Base-by-base conservation (phyloP, 2,888 invertebrate species). In the Sminthurides aquaticus region DNA sequence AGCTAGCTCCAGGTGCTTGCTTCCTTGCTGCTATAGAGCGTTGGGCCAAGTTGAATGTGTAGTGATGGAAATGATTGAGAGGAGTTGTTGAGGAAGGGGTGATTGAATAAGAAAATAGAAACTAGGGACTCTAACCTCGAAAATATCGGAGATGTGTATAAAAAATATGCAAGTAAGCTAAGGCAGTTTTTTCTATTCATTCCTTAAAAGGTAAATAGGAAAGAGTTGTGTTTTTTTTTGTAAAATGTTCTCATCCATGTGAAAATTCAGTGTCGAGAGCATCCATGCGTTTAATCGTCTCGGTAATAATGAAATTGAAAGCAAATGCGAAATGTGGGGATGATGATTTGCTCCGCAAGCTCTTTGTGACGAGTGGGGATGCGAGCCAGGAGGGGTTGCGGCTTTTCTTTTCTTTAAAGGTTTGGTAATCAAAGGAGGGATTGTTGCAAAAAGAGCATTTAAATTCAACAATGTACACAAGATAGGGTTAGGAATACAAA, bases 271-370 rank as follows among this genome's bases (percentile, higher is more conserved):
- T 52, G 8, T 52, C 52, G 52, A 52, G 52, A 20, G 52, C 20
- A 52, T 52, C 52, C 52, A 22, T 52, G 52, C 52, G 52, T 18
- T 18, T 52, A 52, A 52, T 52, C 52, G 8, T 52, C 22, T 52
- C 52, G 5, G n/a, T 52, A 52, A 20, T 52, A 52, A 52, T 52
- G 52, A 52, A 22, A 52, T 20, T 22, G 52, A 52, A 52, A 52
- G 52, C 22, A 20, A 20, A 52, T 15, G 43, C 8, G 43, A 34
- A 15, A n/a, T n/a, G n/a, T n/a, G n/a, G n/a, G n/a, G n/a, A n/a
- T n/a, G n/a, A n/a, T n/a, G n/a, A n/a, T n/a, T n/a, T n/a, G n/a
- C n/a, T n/a, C n/a, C n/a, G n/a, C n/a, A n/a, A n/a, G n/a, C n/a
- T n/a, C n/a, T n/a, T n/a, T n/a, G n/a, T n/a, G n/a, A n/a, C n/a